Evolutionary conservation across 2,888 invertebrate species (phyloP).

Genomic region (Hydrotaea cyrtoneurina): DNA sequence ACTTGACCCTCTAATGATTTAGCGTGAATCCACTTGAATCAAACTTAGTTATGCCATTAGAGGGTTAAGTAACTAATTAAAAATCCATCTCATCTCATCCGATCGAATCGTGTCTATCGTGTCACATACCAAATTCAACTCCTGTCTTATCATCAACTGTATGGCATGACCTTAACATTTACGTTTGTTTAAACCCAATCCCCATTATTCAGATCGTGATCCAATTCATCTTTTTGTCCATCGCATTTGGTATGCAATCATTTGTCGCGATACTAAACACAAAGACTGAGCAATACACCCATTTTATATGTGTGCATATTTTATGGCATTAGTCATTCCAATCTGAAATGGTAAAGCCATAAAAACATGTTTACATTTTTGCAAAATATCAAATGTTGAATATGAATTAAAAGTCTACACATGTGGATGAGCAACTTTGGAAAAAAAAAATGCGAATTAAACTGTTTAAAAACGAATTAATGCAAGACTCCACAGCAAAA

Average conservation of each 20-base stretch:
- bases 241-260: background rate
- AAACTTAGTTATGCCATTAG: no score
- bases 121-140: no score
- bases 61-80: no score
- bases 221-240: background rate
- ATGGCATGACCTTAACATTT: no score
- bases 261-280: background rate
- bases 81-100: no score
- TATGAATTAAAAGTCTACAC: constrained; percentile 3
- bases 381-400: constrained; percentile 7
- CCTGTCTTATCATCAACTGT: no score
- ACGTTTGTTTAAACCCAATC: no score
- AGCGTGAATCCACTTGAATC: no score
- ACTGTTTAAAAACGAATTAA: constrained; percentile 12
- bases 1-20: no score
- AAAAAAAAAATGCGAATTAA: background rate
- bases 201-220: background rate
- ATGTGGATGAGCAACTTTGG: background rate
- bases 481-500: constrained; percentile 19
- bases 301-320: background rate
- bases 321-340: constrained; percentile 27
- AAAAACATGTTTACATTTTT: constrained; percentile 6
- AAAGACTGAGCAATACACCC: background rate
- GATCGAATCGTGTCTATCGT: no score
- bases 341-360: background rate